phyloP scores from a whole-genome alignment of 2,797 vertebrate species.

The Gymnocypris eckloni region DNA sequence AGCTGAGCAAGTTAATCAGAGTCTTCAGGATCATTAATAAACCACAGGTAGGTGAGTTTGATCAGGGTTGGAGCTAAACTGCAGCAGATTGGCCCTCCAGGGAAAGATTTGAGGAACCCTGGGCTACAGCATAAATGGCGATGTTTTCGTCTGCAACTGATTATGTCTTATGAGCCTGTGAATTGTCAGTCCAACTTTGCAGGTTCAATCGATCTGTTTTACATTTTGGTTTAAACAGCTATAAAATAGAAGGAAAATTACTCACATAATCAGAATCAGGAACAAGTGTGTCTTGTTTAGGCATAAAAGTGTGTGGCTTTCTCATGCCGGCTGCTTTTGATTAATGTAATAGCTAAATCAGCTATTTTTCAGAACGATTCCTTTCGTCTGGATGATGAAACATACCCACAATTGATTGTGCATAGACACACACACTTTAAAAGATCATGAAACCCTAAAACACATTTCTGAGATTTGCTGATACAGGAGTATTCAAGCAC shows the following conservation, averaged over 20 bases:
- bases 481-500: background rate
- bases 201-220: slow-evolving; percentile 17
- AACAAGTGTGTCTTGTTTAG: slow-evolving; percentile 8
- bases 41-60: too few species aligned
- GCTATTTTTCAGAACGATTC: background rate
- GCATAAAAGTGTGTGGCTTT: background rate
- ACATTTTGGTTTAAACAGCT: slow-evolving; percentile 1
- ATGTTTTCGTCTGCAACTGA: slow-evolving; percentile 1
- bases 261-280: slow-evolving; percentile 7
- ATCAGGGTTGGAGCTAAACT: too few species aligned
- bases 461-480: background rate
- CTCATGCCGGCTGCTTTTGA: background rate
- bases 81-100: too few species aligned
- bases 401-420: background rate
- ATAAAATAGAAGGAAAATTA: slow-evolving; percentile 17
- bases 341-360: background rate
- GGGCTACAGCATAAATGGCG: slow-evolving; percentile 1
- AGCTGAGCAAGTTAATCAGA: too few species aligned
- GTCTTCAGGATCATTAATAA: too few species aligned
- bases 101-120: too few species aligned
- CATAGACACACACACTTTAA: background rate
- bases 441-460: background rate
- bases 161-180: background rate
- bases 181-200: slow-evolving; percentile 23
- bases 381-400: background rate